phyloP scores from a whole-genome alignment of 2,888 invertebrate genomes.

The Acleris literana region DNA sequence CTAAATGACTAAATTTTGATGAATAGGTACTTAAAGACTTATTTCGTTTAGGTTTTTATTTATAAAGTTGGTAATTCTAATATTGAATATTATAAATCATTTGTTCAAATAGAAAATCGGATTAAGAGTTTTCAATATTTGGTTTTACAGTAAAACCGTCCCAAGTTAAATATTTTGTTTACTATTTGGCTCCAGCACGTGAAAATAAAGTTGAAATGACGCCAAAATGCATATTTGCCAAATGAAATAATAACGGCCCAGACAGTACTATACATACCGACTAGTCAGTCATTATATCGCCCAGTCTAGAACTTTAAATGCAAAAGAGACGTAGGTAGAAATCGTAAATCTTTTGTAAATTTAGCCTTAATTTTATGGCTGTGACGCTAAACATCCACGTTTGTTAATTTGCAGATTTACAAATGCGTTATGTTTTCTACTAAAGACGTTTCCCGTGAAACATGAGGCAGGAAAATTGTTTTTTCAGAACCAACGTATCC shows the following conservation, averaged over 20 bases:
- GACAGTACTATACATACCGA: slow-evolving; percentile 59
- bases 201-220: slow-evolving; percentile 66
- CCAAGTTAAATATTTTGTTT: slow-evolving; percentile 58
- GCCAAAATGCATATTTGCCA: slow-evolving; percentile 79
- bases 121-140: slow-evolving; percentile 11
- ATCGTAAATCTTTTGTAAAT: slow-evolving; percentile 1
- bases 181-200: slow-evolving; percentile 60
- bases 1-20: no score
- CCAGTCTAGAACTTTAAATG: slow-evolving; percentile 50
- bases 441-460: no score
- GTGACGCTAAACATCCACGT: neutral
- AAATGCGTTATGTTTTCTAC: no score
- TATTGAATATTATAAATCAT: no score
- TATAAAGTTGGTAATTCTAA: no score
- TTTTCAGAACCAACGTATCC: no score
- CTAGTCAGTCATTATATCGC: slow-evolving; percentile 45
- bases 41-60: no score
- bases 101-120: neutral
- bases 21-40: no score
- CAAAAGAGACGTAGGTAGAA: slow-evolving; percentile 18
- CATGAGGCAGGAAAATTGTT: no score
- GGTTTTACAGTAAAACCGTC: slow-evolving; percentile 36
- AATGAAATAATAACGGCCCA: slow-evolving; percentile 68
- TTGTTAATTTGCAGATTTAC: no score
- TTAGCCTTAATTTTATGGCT: neutral